Conservation (phyloP, 2,888 invertebrate genomes). For the Tetrapedia diversipes region DNA sequence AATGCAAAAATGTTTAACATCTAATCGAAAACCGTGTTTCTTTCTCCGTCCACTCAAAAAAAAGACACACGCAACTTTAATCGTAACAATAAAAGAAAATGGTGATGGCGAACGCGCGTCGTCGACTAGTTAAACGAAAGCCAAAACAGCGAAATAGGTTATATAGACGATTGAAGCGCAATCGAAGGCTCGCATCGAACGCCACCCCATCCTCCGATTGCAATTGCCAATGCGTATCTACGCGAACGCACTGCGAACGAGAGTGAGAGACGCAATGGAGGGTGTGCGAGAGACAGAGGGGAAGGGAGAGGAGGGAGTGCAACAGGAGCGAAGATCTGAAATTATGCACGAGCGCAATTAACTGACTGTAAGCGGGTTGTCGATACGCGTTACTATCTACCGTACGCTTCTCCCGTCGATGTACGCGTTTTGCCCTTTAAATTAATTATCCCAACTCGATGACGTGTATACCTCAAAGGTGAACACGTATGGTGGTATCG, state of each 20-base stretch:
- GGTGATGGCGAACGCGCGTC: too few relatives aligned
- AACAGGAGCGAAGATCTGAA: constrained; percentile 59
- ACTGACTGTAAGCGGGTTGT: constrained; percentile 60
- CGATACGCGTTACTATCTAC: constrained; percentile 50
- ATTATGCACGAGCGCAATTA: constrained; percentile 63
- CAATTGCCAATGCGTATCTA: constrained; percentile 41
- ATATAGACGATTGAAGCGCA: constrained; percentile 23
- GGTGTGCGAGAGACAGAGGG: constrained; percentile 1
- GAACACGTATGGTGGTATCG: neutral
- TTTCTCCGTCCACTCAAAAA: too few relatives aligned
- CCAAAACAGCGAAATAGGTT: constrained; percentile 7
- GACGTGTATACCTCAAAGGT: constrained; percentile 29
- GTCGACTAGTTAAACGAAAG: neutral
- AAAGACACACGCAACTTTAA: too few relatives aligned
- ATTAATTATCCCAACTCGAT: constrained; percentile 47
- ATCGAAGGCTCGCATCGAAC: constrained; percentile 20
- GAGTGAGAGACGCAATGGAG: neutral
- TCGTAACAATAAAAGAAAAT: neutral
- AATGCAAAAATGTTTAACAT: too few relatives aligned
- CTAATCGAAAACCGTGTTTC: too few relatives aligned
- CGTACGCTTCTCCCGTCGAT: constrained; percentile 27
- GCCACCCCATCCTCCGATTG: constrained; percentile 12
- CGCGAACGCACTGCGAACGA: neutral
- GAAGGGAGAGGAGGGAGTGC: neutral
- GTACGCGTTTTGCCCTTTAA: constrained; percentile 50